Percentiles rank a stretch among this genome's conserved stretches.
These are phyloP conservation scores for Paguma larvata DNA, from an alignment of 2,797 vertebrate species.

Conservation along the genomic window DNA sequence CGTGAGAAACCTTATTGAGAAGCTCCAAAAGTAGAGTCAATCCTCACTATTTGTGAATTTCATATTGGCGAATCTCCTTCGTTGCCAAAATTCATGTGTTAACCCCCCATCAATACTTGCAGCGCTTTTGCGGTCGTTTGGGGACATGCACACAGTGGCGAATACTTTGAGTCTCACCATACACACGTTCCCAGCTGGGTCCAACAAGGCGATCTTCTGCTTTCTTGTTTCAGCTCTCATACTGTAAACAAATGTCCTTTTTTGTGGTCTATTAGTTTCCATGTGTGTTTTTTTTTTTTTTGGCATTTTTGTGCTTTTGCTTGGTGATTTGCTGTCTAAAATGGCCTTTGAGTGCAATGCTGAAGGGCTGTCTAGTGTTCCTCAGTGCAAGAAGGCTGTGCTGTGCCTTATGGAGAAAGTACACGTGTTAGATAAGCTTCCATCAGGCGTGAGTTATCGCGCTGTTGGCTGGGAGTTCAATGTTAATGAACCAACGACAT, in stretches of 20 bases:
- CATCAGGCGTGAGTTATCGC: not conserved
- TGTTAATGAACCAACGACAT: slow-evolving; percentile 21
- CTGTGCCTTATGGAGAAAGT: not conserved
- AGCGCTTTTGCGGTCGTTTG: not conserved
- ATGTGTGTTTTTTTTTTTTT: not conserved
- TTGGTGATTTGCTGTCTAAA: slow-evolving; percentile 38
- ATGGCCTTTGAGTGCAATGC: not conserved
- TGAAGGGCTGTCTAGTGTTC: not conserved
- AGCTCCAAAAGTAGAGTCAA: not conserved
- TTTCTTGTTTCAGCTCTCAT: slow-evolving; percentile 1
- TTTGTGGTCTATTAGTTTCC: not conserved
- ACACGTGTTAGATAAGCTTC: not conserved
- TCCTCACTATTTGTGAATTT: not conserved
- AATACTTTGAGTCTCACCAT: not conserved
- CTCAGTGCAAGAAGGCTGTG: not conserved
- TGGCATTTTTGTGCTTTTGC: not conserved
- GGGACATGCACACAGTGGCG: not conserved
- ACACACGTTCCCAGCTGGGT: not conserved
- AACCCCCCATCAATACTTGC: not conserved
- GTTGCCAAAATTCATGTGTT: slow-evolving; percentile 24
- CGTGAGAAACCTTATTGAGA: not conserved
- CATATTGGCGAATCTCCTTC: not conserved
- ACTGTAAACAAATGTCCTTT: slow-evolving; percentile 4
- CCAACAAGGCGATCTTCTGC: not conserved
- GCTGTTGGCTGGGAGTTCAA: slow-evolving; percentile 19